Evolutionary conservation across 2,113 vertebrate genomes (phyloP).

Genomic region (Copsychus sechellarum): DNA sequence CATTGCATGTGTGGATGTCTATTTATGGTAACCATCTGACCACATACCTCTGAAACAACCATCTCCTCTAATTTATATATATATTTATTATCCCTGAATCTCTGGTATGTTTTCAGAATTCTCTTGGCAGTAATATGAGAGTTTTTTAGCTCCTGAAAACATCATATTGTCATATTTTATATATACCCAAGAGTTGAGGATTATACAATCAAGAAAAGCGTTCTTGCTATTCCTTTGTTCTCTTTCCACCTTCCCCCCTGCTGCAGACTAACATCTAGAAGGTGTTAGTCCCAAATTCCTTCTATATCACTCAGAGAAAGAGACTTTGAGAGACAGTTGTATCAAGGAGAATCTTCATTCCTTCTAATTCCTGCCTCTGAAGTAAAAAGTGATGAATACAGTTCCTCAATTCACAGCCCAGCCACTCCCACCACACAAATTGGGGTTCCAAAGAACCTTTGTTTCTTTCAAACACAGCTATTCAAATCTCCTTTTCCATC

Average conservation of each 20-base stretch:
- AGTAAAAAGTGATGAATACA: not conserved
- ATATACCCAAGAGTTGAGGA: not conserved
- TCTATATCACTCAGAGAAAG: not conserved
- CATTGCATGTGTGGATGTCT: not conserved
- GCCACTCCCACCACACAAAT: not conserved
- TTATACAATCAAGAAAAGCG: not conserved
- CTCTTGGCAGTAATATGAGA: not conserved
- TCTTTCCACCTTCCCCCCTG: not conserved
- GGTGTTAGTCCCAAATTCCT: not conserved
- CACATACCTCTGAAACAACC: not conserved
- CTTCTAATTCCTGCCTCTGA: not conserved
- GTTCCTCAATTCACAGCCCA: not conserved
- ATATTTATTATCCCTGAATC: not conserved
- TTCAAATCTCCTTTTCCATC: not conserved
- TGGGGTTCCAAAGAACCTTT: not conserved
- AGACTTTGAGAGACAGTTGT: not conserved
- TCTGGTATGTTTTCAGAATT: slow-evolving; percentile 8
- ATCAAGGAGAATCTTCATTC: not conserved
- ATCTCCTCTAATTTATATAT: not conserved
- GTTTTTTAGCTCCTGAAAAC: not conserved
- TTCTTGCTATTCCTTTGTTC: not conserved
- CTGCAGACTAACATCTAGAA: not conserved
- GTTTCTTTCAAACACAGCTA: not conserved
- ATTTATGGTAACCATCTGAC: not conserved
- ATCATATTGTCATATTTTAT: not conserved